These are phyloP conservation scores for Drosophila ustulata DNA, from an alignment of 2,888 invertebrate species.

Conservation along the genomic window DNA sequence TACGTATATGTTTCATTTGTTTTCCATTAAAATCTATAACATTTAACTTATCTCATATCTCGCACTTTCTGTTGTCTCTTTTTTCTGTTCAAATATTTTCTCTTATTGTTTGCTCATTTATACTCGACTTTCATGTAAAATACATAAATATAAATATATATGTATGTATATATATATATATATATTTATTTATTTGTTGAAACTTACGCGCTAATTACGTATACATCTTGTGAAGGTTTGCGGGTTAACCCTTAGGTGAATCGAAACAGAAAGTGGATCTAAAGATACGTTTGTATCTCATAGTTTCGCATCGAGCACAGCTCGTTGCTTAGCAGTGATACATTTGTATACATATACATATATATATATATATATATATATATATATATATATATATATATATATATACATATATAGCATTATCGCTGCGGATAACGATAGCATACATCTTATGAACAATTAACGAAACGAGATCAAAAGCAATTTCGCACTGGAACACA, in stretches of 20 bases:
- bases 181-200: slow-evolving; percentile 61
- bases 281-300: slow-evolving; percentile 29
- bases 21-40: slow-evolving; percentile 76
- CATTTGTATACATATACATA: slow-evolving; percentile 36
- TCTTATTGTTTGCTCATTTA: slow-evolving; percentile 71
- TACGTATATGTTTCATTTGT: slow-evolving; percentile 53
- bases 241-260: slow-evolving; percentile 58
- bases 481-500: slow-evolving; percentile 47
- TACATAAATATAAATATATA: slow-evolving; percentile 72
- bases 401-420: slow-evolving; percentile 32
- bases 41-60: slow-evolving; percentile 75
- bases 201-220: slow-evolving; percentile 84
- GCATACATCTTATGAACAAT: slow-evolving; percentile 59
- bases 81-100: slow-evolving; percentile 47
- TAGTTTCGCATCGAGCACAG: slow-evolving; percentile 58
- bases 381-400: neutral
- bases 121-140: slow-evolving; percentile 60
- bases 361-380: slow-evolving; percentile 33
- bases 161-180: slow-evolving; percentile 51
- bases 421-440: slow-evolving; percentile 34
- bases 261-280: slow-evolving; percentile 51
- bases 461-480: slow-evolving; percentile 76
- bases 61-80: slow-evolving; percentile 29
- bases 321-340: slow-evolving; percentile 55
- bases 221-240: slow-evolving; percentile 84